Conservation (phyloP, 92 coral and sea anemone genomes). For the Bergia puertoricense region DNA sequence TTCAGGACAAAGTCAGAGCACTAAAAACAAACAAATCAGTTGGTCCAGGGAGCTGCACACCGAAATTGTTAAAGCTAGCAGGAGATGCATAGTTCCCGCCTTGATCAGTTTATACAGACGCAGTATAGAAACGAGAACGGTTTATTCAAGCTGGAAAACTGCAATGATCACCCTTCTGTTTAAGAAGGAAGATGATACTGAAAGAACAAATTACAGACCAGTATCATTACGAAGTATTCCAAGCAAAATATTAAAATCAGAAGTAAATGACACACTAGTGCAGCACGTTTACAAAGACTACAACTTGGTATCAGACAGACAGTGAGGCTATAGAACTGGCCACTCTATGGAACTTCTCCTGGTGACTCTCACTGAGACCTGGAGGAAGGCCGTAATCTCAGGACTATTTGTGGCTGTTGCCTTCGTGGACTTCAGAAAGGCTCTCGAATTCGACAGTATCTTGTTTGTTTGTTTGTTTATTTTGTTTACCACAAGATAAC, state of each 20-base stretch:
- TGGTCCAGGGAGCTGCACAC: conserved; percentile 48
- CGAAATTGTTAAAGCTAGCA: conserved; percentile 53
- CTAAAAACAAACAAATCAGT: conserved; percentile 46
- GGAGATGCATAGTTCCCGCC: conserved; percentile 52
- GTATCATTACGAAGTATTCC: conserved; percentile 53
- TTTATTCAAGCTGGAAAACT: conserved; percentile 41
- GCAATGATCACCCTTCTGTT: conserved; percentile 44
- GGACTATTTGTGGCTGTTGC: too few relatives aligned
- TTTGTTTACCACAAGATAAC: too few relatives aligned
- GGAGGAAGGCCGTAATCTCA: conserved; percentile 55
- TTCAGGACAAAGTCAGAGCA: conserved; percentile 27
- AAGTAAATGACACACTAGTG: too few relatives aligned
- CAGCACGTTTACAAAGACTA: not conserved
- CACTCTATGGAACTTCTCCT: conserved; percentile 52
- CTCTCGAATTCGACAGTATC: too few relatives aligned
- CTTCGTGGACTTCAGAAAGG: too few relatives aligned
- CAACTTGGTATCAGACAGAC: conserved; percentile 37
- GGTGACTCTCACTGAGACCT: conserved; percentile 47
- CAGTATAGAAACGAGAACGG: conserved; percentile 40
- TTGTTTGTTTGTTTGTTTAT: too few relatives aligned
- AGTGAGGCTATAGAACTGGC: conserved; percentile 48
- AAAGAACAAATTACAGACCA: conserved; percentile 31
- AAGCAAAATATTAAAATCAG: conserved; percentile 8
- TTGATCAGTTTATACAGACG: conserved; percentile 30
- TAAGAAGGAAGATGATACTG: conserved; percentile 54